phyloP scores from a whole-genome alignment of 2,888 invertebrate genomes.

The Synanthedon formicaeformis region DNA sequence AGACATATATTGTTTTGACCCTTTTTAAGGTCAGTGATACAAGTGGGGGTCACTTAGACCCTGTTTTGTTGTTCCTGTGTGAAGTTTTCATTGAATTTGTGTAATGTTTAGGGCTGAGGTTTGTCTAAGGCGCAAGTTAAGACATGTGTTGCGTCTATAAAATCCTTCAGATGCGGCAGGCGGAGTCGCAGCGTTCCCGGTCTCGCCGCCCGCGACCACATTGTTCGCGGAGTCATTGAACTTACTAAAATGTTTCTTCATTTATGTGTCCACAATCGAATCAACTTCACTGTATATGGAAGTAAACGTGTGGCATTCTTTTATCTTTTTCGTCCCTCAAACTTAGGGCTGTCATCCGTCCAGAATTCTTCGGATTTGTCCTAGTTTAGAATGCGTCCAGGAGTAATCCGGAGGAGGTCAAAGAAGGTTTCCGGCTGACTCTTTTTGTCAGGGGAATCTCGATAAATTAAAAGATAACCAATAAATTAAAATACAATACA shows the following conservation, averaged over 20 bases:
- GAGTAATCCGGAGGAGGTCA: no score
- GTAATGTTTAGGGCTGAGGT: background rate
- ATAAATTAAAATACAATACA: no score
- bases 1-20: background rate
- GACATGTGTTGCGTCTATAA: slow-evolving; percentile 44
- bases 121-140: slow-evolving; percentile 18
- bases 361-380: no score
- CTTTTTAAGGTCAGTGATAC: background rate
- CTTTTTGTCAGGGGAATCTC: no score
- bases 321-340: slow-evolving; percentile 30
- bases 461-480: no score
- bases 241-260: slow-evolving; percentile 61
- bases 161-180: slow-evolving; percentile 51
- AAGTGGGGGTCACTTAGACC: background rate
- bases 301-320: slow-evolving; percentile 44
- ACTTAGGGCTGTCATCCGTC: slow-evolving; percentile 9
- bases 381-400: no score
- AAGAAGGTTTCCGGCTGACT: no score
- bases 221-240: slow-evolving; percentile 54
- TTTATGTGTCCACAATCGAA: slow-evolving; percentile 67
- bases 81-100: no score
- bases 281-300: slow-evolving; percentile 57
- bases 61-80: background rate
- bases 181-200: slow-evolving; percentile 22
- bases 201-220: slow-evolving; percentile 46